phyloP scores from a whole-genome alignment of 2,888 invertebrate species.

The Acronicta psi region DNA sequence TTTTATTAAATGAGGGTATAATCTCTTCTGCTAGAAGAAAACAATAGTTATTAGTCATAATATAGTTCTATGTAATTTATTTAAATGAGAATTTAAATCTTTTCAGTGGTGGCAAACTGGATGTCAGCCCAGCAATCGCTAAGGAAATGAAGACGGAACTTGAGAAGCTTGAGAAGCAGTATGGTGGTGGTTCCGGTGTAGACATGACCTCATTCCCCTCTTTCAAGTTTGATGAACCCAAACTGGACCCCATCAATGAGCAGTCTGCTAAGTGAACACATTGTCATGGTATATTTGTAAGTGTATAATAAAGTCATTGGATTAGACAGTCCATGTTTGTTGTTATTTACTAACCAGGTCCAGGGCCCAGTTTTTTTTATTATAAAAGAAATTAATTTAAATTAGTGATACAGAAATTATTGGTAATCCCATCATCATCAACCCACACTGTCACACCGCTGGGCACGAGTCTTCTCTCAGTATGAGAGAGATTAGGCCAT shows the following conservation, averaged over 20 bases:
- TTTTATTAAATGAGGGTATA: too few species aligned
- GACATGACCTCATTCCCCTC: constrained; percentile 97
- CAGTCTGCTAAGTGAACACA: constrained; percentile 74
- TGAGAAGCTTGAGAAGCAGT: constrained; percentile 94
- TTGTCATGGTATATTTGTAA: constrained; percentile 50
- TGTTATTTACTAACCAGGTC: constrained; percentile 20
- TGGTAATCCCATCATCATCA: too few species aligned
- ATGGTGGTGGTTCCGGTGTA: constrained; percentile 92
- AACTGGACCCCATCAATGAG: constrained; percentile 91
- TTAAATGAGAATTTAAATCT: not conserved
- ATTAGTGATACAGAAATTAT: too few species aligned
- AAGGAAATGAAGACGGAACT: constrained; percentile 93
- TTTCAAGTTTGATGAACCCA: constrained; percentile 94
- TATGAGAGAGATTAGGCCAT: too few species aligned
- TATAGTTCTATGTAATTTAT: too few species aligned
- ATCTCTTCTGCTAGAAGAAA: not conserved
- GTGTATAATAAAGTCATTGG: constrained; percentile 64
- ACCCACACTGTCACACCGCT: too few species aligned
- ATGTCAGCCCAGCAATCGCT: constrained; percentile 93
- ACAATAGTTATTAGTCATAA: too few species aligned
- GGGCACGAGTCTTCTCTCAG: too few species aligned
- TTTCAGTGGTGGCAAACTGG: constrained; percentile 94
- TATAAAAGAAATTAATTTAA: too few species aligned
- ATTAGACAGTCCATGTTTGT: constrained; percentile 56
- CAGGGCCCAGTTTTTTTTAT: too few species aligned